Evolutionary conservation across 35 echinoderm and acorn worm genomes (phyloP).

Genomic region (Amphiura filiformis): DNA sequence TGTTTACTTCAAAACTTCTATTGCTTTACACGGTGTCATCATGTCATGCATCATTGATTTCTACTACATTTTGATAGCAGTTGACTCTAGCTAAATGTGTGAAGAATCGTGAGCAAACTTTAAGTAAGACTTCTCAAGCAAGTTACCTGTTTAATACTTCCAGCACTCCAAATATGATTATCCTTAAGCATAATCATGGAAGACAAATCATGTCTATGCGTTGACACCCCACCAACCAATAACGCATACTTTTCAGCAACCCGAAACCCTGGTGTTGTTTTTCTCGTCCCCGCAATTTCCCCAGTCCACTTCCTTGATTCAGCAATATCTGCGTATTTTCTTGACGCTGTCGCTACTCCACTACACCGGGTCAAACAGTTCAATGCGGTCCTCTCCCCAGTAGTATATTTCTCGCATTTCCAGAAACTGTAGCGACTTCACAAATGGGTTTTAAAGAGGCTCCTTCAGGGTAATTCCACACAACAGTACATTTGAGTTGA

Average conservation of each 20-base stretch:
- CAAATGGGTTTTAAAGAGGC: constrained; percentile 58
- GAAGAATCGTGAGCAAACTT: no score
- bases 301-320: constrained; percentile 66
- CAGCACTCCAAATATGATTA: constrained; percentile 97
- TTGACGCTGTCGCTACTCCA: constrained; percentile 73
- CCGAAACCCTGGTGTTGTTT: constrained; percentile 95
- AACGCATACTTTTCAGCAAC: constrained; percentile 92
- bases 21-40: no score
- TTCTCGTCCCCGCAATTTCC: constrained; percentile 81
- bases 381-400: constrained; percentile 76
- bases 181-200: constrained; percentile 99
- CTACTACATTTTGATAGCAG: no score
- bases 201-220: constrained; percentile 94
- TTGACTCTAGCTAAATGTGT: no score
- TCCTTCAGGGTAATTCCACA: constrained; percentile 70
- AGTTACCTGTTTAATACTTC: constrained; percentile 81
- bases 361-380: constrained; percentile 85
- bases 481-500: constrained; percentile 66
- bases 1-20: no score
- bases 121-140: no score
- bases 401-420: constrained; percentile 75
- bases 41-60: no score
- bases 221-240: constrained; percentile 86
- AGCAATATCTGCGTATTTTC: constrained; percentile 52
- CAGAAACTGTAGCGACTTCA: constrained; percentile 66